phyloP scores from a whole-genome alignment of 2,113 vertebrate species.

The Propithecus coquereli region DNA sequence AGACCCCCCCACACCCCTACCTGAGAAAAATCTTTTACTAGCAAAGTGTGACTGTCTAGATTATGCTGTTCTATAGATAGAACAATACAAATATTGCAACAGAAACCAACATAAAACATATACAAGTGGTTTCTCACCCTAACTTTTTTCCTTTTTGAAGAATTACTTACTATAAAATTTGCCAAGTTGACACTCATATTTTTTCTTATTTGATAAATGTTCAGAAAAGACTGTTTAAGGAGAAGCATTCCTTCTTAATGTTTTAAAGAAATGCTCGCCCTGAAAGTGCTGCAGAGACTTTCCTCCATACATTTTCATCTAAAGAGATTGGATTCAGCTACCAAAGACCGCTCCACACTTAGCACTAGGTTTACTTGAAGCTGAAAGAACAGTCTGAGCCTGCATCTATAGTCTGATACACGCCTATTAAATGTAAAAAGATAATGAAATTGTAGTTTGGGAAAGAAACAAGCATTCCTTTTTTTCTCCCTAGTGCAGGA shows the following conservation, averaged over 20 bases:
- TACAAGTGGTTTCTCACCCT: neutral
- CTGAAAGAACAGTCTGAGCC: rapidly evolving
- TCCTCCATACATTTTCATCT: rapidly evolving
- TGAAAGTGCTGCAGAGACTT: neutral
- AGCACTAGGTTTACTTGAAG: rapidly evolving
- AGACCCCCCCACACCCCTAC: too few species aligned
- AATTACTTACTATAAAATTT: neutral
- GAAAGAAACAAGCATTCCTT: neutral
- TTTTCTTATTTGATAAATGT: neutral
- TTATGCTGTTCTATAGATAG: neutral
- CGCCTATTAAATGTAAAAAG: neutral
- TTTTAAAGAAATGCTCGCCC: neutral
- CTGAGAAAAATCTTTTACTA: neutral
- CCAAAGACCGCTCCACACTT: rapidly evolving
- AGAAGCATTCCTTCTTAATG: neutral
- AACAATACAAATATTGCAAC: neutral
- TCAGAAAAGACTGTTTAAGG: neutral
- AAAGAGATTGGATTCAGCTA: neutral
- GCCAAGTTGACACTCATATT: neutral
- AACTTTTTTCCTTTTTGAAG: neutral
- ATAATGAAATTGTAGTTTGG: neutral
- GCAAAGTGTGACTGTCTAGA: neutral
- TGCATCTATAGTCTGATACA: neutral
- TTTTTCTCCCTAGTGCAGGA: too few species aligned
- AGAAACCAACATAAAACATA: neutral